Conservation (phyloP, 2,888 invertebrate genomes). For the Drosophila melanocephala region DNA sequence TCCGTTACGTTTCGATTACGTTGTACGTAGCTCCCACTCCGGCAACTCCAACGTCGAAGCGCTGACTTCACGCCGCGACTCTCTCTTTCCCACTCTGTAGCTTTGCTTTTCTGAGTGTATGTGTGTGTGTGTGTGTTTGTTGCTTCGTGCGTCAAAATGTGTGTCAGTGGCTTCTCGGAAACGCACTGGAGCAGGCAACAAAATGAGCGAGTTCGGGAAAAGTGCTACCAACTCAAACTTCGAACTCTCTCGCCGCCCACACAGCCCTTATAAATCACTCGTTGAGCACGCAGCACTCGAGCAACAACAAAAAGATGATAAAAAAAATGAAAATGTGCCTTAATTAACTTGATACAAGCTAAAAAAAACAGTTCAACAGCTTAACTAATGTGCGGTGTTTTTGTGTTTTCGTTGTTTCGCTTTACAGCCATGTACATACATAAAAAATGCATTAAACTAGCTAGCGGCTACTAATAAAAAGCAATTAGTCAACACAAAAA, state of each 20-base stretch:
- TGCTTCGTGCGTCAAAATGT: conserved; percentile 65
- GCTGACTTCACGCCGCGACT: conserved; percentile 48
- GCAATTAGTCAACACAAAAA: conserved; percentile 49
- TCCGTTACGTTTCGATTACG: conserved; percentile 53
- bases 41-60: conserved; percentile 29
- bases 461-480: conserved; percentile 50
- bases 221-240: conserved; percentile 25
- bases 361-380: conserved; percentile 48
- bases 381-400: conserved; percentile 37
- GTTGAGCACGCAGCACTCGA: conserved; percentile 75
- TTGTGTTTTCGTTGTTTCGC: conserved; percentile 21
- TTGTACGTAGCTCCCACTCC: conserved; percentile 55
- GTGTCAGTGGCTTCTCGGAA: conserved; percentile 74
- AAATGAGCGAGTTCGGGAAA: conserved; percentile 14
- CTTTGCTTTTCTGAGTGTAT: conserved; percentile 25
- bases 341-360: conserved; percentile 45
- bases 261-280: conserved; percentile 60
- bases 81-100: conserved; percentile 7
- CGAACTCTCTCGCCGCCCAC: conserved; percentile 6
- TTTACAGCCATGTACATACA: conserved; percentile 74
- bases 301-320: conserved; percentile 24
- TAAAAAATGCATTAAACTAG: conserved; percentile 52
- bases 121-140: conserved; percentile 3
- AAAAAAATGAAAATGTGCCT: conserved; percentile 33
- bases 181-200: conserved; percentile 36